A percentile compares a stretch with the other conserved stretches of the same genome.
phyloP scores from a whole-genome alignment of 2,113 vertebrate species.

The Monarcha castaneiventris region DNA sequence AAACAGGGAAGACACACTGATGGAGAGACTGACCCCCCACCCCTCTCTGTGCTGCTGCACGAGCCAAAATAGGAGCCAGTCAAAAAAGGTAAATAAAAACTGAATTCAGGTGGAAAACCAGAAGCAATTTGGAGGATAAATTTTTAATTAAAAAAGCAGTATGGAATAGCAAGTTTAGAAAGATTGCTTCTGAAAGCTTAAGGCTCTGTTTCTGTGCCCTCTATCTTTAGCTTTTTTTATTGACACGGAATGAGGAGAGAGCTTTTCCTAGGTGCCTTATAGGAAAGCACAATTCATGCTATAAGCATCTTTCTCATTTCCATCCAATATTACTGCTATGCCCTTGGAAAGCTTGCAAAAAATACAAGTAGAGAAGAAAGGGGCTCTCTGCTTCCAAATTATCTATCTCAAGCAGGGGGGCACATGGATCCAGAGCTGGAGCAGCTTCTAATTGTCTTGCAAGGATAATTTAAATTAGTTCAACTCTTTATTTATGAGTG shows the following conservation, averaged over 20 bases:
- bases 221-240: neutral
- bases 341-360: neutral
- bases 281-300: neutral
- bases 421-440: neutral
- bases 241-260: neutral
- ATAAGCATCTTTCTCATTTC: neutral
- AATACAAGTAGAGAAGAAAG: neutral
- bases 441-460: constrained; percentile 12
- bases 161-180: neutral
- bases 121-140: neutral
- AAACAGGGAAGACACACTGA: neutral
- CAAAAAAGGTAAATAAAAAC: neutral
- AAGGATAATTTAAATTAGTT: constrained; percentile 20
- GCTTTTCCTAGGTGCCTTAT: neutral
- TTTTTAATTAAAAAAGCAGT: constrained; percentile 13
- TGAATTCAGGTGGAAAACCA: neutral
- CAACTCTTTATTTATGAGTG: constrained; percentile 18
- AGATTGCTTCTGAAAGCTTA: constrained; percentile 6
- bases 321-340: neutral
- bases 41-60: neutral
- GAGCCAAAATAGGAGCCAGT: neutral
- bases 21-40: neutral
- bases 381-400: neutral
- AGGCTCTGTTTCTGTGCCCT: neutral
- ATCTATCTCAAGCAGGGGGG: neutral